Base-by-base conservation (phyloP, 2,797 vertebrate genomes). In the Anabas testudineus region DNA sequence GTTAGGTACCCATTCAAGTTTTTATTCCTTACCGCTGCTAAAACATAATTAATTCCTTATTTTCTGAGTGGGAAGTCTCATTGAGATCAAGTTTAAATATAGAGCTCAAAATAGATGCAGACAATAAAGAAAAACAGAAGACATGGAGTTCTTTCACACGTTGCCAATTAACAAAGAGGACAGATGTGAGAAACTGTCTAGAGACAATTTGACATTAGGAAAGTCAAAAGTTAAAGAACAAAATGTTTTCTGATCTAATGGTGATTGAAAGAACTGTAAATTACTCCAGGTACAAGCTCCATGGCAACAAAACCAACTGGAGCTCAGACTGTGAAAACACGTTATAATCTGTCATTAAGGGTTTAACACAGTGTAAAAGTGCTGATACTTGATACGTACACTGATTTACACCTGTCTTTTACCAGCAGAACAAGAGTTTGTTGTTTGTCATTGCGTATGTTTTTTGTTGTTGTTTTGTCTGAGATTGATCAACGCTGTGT, bases 81-180 rank as follows among this genome's bases (percentile, higher is more conserved):
- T 10, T 57, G 49, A 74, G 21, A 62, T 80, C 60, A 34, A 46
- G 26, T 64, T 64, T 5, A 49, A n/a, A n/a, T n/a, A n/a, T n/a
- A n/a, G n/a, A n/a, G n/a, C n/a, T 69, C 32, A 36, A 47, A 43
- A 51, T 4, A 18, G 53, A 52, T 14, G 41, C 18, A 42, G 72
- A 62, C 39, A 63, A 66, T 36, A 28, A 21, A 12, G 54, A 12
- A 58, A 47, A 62, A 61, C 32, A 30, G 4, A 39, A 68, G 39
- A 26, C 18, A 4, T 53, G 53, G 21, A 0, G 37, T 32, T 71
- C 51, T 19, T 15, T 51, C 62, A 30, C 59, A 2, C n/a, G 0
- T 49, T 52, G 62, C 22, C 63, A 85, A 83, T 86, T 87, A 82
- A 56, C 65, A 28, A 61, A 58, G 22, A 13, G 14, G 21, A 45